These are phyloP conservation scores for Cremastinae sp. DNA, from an alignment of 2,888 invertebrate species.

Conservation along the genomic window DNA sequence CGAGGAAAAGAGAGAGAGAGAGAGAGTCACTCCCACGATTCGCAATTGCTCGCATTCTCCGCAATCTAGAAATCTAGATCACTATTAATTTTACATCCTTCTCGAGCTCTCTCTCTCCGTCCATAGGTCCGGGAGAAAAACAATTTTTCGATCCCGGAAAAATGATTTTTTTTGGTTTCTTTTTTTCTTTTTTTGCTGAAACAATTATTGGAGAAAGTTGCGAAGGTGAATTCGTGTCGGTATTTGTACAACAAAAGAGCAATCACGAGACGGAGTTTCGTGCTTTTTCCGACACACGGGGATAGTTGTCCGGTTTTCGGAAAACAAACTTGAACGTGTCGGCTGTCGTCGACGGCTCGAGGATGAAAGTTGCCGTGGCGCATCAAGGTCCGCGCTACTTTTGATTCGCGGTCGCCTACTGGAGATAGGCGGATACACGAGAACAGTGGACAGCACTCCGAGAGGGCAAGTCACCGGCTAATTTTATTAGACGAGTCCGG, in stretches of 20 bases:
- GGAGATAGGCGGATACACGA: slow-evolving; percentile 24
- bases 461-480: slow-evolving; percentile 70
- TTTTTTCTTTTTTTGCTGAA: too few species aligned
- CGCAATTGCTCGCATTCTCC: slow-evolving; percentile 78
- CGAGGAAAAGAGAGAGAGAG: neutral
- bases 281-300: too few species aligned
- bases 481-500: slow-evolving; percentile 72
- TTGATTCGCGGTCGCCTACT: slow-evolving; percentile 34
- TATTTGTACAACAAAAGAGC: neutral
- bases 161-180: neutral
- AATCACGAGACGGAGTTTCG: neutral
- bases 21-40: slow-evolving; percentile 76
- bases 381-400: slow-evolving; percentile 59
- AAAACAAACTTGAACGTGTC: slow-evolving; percentile 63
- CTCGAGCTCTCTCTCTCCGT: slow-evolving; percentile 46
- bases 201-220: too few species aligned
- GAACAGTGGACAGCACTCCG: slow-evolving; percentile 48
- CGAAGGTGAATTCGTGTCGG: too few species aligned
- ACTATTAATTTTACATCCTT: slow-evolving; percentile 79
- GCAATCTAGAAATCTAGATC: slow-evolving; percentile 80
- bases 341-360: slow-evolving; percentile 72
- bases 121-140: neutral
- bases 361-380: slow-evolving; percentile 77
- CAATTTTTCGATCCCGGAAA: neutral
- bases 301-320: slow-evolving; percentile 27